Evolutionary conservation across 2,888 invertebrate genomes (phyloP).

Genomic region (Abrostola tripartita): DNA sequence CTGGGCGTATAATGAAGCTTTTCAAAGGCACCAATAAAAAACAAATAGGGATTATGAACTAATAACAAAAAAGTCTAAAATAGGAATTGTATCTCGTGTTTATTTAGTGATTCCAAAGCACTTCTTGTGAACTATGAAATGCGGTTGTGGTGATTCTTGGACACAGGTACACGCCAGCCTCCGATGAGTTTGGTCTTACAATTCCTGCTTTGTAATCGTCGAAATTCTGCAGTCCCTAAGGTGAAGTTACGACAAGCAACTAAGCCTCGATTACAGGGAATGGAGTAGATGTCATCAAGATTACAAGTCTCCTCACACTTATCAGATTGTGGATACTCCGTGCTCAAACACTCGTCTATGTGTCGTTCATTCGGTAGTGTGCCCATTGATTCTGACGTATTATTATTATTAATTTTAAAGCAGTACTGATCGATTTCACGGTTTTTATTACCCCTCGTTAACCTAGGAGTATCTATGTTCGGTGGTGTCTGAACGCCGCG

Average conservation of each 20-base stretch:
- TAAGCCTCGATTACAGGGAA: conserved; percentile 15
- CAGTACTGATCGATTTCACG: background rate
- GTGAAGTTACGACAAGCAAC: conserved; percentile 27
- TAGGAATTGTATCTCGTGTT: background rate
- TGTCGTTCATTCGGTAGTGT: background rate
- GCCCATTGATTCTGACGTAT: background rate
- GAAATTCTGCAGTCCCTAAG: conserved; percentile 31
- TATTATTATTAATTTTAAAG: background rate
- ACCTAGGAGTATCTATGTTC: background rate
- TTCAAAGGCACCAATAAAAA: background rate
- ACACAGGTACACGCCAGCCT: conserved; percentile 48
- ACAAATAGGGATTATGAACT: too few species aligned
- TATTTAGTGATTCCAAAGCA: background rate
- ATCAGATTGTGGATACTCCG: background rate
- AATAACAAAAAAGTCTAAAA: too few species aligned
- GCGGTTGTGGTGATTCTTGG: conserved; percentile 26
- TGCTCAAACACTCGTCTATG: conserved; percentile 2
- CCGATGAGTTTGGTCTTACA: conserved; percentile 40
- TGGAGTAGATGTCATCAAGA: background rate
- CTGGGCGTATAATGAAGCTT: too few species aligned
- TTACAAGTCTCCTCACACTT: background rate
- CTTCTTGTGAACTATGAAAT: conserved; percentile 10
- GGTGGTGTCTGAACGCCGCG: conserved; percentile 9
- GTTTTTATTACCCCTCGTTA: background rate
- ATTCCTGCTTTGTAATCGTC: conserved; percentile 23